A percentile compares a stretch with the other conserved stretches of the same genome.
These are phyloP conservation scores for Hystrix cristata DNA, from an alignment of 2,113 vertebrate genomes.

Conservation along the genomic window DNA sequence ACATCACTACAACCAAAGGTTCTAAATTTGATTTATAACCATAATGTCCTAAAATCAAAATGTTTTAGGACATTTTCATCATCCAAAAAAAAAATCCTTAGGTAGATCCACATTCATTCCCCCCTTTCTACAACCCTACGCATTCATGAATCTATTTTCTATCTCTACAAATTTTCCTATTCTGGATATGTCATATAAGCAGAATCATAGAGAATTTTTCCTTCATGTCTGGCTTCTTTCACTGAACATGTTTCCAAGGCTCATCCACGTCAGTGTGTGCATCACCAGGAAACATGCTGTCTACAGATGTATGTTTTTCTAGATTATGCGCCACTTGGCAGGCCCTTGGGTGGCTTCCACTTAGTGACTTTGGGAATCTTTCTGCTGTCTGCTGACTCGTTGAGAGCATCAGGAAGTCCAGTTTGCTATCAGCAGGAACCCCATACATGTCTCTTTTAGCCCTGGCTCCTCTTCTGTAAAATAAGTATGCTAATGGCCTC, in stretches of 20 bases:
- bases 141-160: neutral
- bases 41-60: neutral
- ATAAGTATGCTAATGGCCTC: neutral
- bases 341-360: neutral
- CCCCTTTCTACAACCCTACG: neutral
- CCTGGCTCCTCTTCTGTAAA: neutral
- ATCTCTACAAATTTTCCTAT: neutral
- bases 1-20: neutral
- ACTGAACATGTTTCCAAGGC: neutral
- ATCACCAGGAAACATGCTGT: neutral
- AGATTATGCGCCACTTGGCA: too few relatives aligned
- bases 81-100: neutral
- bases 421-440: neutral
- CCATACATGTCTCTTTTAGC: too few relatives aligned
- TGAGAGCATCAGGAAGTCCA: neutral
- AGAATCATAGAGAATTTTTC: neutral
- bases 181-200: accelerated
- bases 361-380: neutral
- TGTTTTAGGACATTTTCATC: neutral
- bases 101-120: neutral
- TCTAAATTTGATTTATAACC: constrained; percentile 20
- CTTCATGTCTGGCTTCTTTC: neutral
- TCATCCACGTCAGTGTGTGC: accelerated
- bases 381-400: neutral
- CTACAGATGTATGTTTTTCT: neutral